Base-by-base conservation (phyloP, 2,797 vertebrate species). In the Balearica regulorum region DNA sequence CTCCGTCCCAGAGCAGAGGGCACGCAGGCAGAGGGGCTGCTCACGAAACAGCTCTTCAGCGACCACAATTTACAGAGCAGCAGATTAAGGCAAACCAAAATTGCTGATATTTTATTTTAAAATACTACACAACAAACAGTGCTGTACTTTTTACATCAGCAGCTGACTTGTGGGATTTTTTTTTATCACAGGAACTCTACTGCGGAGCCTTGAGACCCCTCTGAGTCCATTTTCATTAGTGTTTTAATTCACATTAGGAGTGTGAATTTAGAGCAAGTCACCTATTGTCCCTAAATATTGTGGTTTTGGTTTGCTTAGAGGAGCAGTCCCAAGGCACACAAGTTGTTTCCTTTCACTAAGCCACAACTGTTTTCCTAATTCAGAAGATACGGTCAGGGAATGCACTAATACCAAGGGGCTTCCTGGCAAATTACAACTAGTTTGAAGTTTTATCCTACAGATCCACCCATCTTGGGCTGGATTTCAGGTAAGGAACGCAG, bases 321-420 rank as follows among this genome's bases (percentile, higher is more conserved):
- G 37, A 91, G 15, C 24, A 70, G 26, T 61, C 68, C 61, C 71
- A 91, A 79, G n/a, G 41, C 60, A 89, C 44, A 66, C 53, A 87
- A 39, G 48, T 3, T 37, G 25, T 26, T 95, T 80, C 28, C 54
- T 89, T 94, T 95, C 64, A 73, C 68, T 89, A 80, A 94, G 35
- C 68, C 71, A n/a, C 78, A 80, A 73, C 12, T 83, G 48, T 93
- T 94, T 94, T 87, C n/a, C 84, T 75, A 93, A 94, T 85, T 19
- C 68, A 93, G 70, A 65, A 90, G 61, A 87, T 87, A 71, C 0
- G 0, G 15, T 29, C 37, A 66, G 28, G 44, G 60, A 91, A 89
- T 16, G 18, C 18, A 25, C 41, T 89, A 53, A 66, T 73, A 51
- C n/a, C 1, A 4, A 64, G n/a, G 71, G 87, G 37, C 20, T 89